Evolutionary conservation across 2,888 invertebrate species (phyloP).

Genomic region (Atethmia centrago): DNA sequence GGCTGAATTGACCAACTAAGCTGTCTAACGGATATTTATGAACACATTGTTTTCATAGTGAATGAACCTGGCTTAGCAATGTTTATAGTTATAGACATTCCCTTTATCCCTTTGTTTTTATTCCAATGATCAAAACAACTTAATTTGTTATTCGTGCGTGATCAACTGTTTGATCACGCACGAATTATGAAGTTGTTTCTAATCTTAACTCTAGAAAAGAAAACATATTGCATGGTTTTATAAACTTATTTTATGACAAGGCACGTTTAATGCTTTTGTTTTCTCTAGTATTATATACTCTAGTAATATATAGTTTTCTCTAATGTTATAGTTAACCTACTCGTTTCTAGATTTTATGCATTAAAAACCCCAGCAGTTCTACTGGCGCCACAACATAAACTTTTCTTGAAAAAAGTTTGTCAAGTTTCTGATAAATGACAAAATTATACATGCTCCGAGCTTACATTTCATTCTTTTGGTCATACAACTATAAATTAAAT

Average conservation of each 20-base stretch:
- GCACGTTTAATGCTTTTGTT: not conserved
- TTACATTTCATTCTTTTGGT: slow-evolving; percentile 47
- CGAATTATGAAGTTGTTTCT: no score
- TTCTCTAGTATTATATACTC: no score
- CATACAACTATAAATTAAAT: slow-evolving; percentile 57
- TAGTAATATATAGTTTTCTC: no score
- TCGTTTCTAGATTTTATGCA: slow-evolving; percentile 20
- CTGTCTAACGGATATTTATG: slow-evolving; percentile 68
- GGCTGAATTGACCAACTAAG: slow-evolving; percentile 65
- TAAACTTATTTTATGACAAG: slow-evolving; percentile 15
- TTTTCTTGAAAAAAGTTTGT: slow-evolving; percentile 35
- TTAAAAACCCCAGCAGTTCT: slow-evolving; percentile 29
- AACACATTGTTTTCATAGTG: slow-evolving; percentile 66
- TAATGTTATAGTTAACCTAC: no score
- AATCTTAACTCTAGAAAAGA: slow-evolving; percentile 33
- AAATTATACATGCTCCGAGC: slow-evolving; percentile 59
- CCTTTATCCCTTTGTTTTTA: slow-evolving; percentile 62
- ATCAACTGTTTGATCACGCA: no score
- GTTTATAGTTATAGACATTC: slow-evolving; percentile 63
- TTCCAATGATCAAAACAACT: slow-evolving; percentile 60
- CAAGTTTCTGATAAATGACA: slow-evolving; percentile 51
- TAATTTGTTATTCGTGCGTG: slow-evolving; percentile 58
- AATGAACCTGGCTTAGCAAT: slow-evolving; percentile 61
- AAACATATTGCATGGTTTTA: slow-evolving; percentile 45
- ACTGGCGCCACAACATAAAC: slow-evolving; percentile 10